Percentiles rank a stretch among this genome's conserved stretches.
phyloP scores from a whole-genome alignment of 2,113 vertebrate species.

The Lamprotornis superbus region DNA sequence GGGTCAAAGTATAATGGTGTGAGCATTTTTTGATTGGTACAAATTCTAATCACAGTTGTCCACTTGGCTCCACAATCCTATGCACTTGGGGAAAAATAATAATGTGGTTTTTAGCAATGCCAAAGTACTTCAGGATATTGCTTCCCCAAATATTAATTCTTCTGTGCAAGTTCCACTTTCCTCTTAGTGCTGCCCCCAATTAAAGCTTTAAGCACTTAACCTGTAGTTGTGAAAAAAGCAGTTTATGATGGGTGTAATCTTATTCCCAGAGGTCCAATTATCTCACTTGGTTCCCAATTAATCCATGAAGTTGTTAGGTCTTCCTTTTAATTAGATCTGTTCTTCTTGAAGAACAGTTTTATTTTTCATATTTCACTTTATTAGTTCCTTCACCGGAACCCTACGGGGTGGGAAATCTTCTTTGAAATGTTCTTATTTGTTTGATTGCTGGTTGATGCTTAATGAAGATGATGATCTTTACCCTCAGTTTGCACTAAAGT shows the following conservation, averaged over 20 bases:
- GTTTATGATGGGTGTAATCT: constrained; percentile 90
- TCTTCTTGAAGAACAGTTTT: constrained; percentile 71
- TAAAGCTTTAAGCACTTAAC: constrained; percentile 86
- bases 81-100: constrained; percentile 36
- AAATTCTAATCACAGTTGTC: constrained; percentile 55
- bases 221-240: constrained; percentile 85
- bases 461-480: constrained; percentile 70
- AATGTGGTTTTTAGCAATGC: constrained; percentile 64
- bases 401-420: constrained; percentile 65
- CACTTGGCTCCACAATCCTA: constrained; percentile 48
- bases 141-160: constrained; percentile 82
- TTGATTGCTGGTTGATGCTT: constrained; percentile 67
- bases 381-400: constrained; percentile 74
- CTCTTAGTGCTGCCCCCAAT: constrained; percentile 83
- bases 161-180: constrained; percentile 81
- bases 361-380: constrained; percentile 73
- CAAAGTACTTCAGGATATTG: constrained; percentile 54
- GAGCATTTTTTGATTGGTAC: constrained; percentile 52
- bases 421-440: constrained; percentile 74
- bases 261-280: constrained; percentile 97
- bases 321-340: constrained; percentile 85
- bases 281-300: constrained; percentile 96
- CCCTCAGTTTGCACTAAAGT: constrained; percentile 16
- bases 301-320: constrained; percentile 94
- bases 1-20: constrained; percentile 65